Conservation (phyloP, 2,888 invertebrate species). For the Caenorhabditis virilis region DNA sequence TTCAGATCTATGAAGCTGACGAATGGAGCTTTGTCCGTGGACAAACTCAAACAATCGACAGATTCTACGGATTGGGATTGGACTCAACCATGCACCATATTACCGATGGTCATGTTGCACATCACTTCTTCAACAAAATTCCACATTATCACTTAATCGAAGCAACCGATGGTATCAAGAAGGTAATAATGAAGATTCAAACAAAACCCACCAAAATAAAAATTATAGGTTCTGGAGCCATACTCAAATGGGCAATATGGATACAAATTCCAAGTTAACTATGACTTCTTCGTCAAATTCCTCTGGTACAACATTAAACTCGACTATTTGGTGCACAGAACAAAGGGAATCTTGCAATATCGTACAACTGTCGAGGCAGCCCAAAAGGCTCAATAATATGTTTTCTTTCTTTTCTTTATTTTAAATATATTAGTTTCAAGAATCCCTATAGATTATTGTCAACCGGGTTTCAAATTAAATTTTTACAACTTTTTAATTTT, state of each 20-base stretch:
- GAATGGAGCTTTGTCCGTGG: slow-evolving; percentile 54
- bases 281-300: slow-evolving; percentile 57
- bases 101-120: slow-evolving; percentile 61
- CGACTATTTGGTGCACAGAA: slow-evolving; percentile 59
- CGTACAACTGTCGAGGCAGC: slow-evolving; percentile 22
- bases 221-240: slow-evolving; percentile 42
- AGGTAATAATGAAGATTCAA: slow-evolving; percentile 18
- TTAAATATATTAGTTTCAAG: not conserved
- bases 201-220: slow-evolving; percentile 1
- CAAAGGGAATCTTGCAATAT: slow-evolving; percentile 59
- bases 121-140: slow-evolving; percentile 63
- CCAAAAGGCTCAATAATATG: slow-evolving; percentile 6
- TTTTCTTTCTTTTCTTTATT: slow-evolving; percentile 1
- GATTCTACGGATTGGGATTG: slow-evolving; percentile 48
- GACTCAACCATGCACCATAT: slow-evolving; percentile 50
- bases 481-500: no score
- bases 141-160: slow-evolving; percentile 63
- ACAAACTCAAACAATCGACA: slow-evolving; percentile 49
- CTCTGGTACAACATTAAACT: slow-evolving; percentile 57
- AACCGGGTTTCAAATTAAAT: no score
- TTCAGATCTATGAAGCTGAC: slow-evolving; percentile 52
- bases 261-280: slow-evolving; percentile 55
- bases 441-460: not conserved
- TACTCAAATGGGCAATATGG: slow-evolving; percentile 44
- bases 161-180: slow-evolving; percentile 59